These are phyloP conservation scores for Coluber constrictor DNA, from an alignment of 2,797 vertebrate genomes.

Conservation along the genomic window DNA sequence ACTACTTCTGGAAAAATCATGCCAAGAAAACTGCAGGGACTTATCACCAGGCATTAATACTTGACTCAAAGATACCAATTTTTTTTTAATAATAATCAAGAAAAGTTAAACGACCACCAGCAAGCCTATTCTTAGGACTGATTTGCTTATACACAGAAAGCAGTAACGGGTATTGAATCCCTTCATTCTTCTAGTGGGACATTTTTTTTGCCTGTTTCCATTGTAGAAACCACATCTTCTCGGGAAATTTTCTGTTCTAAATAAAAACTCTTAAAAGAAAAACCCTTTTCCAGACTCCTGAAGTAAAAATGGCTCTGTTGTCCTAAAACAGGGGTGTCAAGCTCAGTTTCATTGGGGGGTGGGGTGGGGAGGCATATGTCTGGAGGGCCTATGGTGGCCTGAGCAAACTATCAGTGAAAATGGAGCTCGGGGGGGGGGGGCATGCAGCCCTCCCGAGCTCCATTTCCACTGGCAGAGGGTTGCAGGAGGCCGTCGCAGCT, in stretches of 20 bases:
- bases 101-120: not conserved
- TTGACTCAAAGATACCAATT: not conserved
- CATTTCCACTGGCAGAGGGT: no score
- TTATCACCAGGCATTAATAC: not conserved
- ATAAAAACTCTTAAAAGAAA: conserved; percentile 13
- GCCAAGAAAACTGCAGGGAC: not conserved
- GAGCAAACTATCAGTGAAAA: no score
- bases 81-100: not conserved
- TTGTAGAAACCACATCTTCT: conserved; percentile 45
- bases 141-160: not conserved
- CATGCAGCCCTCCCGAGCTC: no score
- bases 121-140: not conserved
- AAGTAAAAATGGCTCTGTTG: conserved; percentile 33
- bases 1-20: not conserved
- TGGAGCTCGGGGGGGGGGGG: no score
- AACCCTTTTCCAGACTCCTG: conserved; percentile 25
- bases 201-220: not conserved
- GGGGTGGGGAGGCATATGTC: no score
- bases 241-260: not conserved
- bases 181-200: not conserved
- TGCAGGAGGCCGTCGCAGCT: no score
- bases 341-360: no score
- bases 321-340: not conserved
- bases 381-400: no score
- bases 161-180: not conserved